Base-by-base conservation (phyloP, 2,113 vertebrate species). In the Prunella himalayana region DNA sequence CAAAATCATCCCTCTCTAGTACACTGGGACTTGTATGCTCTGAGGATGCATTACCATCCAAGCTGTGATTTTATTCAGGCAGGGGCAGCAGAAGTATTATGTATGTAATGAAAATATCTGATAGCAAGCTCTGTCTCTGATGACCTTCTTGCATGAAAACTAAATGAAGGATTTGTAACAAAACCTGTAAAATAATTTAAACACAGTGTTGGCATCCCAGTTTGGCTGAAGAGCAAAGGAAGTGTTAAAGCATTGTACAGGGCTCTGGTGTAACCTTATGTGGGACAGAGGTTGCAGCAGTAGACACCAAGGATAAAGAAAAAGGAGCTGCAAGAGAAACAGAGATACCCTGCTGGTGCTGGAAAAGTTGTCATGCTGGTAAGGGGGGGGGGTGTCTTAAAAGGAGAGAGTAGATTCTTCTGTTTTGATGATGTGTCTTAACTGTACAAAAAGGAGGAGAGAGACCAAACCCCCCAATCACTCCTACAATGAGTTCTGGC, bases 11-110 rank as follows among this genome's bases (percentile, higher is more conserved):
- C 61, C 78, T 89, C 21, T 89, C 8, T 45, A 25, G 31, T 28
- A 57, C 0, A 0, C 14, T 69, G 75, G n/a, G 53, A 77, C 13
- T 44, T 7, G 1, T 41, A 44, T 42, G 41, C 50, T 83, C 66
- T 60, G 66, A 95, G 31, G 44, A 57, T 64, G 28, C 41, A 30
- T 82, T 85, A 51, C 12, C 4, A 23, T 84, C 57, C n/a, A 27
- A 79, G n/a, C 23, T 4, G 3, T 53, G 59, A 70, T 63, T 53
- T 86, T 86, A 39, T 54, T 45, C 24, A 57, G n/a, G 71, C 66
- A 66, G 31, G 30, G 19, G 49, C 21, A 16, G 79, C 54, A 75
- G 33, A 86, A 56, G 68, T 66, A 45, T 77, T 86, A 39, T 42
- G 7, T 80, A 31, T 16, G 14, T 84, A 71, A 70, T n/a, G 25